phyloP scores from a whole-genome alignment of 2,113 vertebrate species.

The Apteryx mantelli region DNA sequence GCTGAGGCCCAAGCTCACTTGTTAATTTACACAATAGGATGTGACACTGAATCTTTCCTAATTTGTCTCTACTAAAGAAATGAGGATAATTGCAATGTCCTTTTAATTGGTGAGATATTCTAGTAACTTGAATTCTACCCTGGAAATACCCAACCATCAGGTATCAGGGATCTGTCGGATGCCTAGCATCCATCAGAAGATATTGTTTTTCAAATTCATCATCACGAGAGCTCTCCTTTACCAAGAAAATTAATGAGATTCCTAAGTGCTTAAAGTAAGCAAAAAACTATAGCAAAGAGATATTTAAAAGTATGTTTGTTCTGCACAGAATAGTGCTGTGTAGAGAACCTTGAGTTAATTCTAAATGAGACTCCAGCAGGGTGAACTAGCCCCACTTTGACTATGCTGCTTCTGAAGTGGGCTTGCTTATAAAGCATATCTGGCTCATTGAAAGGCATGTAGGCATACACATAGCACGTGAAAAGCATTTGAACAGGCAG shows the following conservation, averaged over 20 bases:
- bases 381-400: background rate
- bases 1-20: background rate
- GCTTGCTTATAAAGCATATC: background rate
- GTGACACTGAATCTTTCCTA: background rate
- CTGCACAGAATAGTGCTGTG: background rate
- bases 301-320: background rate
- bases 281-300: background rate
- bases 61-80: constrained; percentile 8
- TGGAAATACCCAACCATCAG: background rate
- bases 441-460: background rate
- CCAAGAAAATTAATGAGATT: background rate
- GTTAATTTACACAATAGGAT: constrained; percentile 27
- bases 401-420: background rate
- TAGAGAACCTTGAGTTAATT: background rate
- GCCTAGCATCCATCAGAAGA: background rate
- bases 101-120: constrained; percentile 1
- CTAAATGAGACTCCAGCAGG: background rate
- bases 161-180: background rate
- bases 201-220: background rate
- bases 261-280: background rate
- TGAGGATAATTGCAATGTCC: background rate
- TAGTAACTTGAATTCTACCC: background rate
- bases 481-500: background rate
- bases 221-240: background rate
- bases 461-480: background rate